These are phyloP conservation scores for Accipiter virgatus DNA, from an alignment of 2,113 vertebrate species.

Conservation along the genomic window DNA sequence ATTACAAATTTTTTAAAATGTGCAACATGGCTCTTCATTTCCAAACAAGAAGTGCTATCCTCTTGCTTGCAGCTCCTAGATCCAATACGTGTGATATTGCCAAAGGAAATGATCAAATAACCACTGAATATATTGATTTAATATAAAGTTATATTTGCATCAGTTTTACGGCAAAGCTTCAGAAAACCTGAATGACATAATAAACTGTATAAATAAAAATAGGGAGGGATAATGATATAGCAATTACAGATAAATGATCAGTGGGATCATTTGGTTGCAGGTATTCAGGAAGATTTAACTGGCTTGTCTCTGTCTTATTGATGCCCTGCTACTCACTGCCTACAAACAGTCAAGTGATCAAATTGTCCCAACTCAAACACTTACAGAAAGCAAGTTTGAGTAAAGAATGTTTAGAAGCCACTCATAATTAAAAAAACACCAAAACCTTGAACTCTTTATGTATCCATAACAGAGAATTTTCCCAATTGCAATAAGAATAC, in stretches of 20 bases:
- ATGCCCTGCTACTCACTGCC: neutral
- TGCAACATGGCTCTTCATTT: slow-evolving; percentile 42
- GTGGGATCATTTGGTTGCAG: neutral
- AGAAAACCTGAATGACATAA: neutral
- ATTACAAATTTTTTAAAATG: slow-evolving; percentile 30
- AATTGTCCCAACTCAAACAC: neutral
- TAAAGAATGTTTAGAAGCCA: neutral
- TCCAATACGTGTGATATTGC: neutral
- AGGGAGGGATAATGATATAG: neutral
- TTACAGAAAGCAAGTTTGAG: neutral
- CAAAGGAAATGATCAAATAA: slow-evolving; percentile 12
- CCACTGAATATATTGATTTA: neutral
- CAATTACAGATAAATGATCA: neutral
- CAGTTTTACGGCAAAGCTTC: neutral
- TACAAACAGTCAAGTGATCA: neutral
- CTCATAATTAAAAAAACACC: neutral
- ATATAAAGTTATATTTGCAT: slow-evolving; percentile 12
- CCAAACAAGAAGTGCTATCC: slow-evolving; percentile 12
- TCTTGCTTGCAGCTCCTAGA: neutral
- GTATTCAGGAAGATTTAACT: neutral
- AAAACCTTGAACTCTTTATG: neutral
- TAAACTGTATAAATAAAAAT: neutral
- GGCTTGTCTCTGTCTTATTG: neutral
- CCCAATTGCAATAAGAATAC: neutral
- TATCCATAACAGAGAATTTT: neutral